Evolutionary conservation across 53 echinoderm and acorn worm genomes (phyloP).

Genomic region (Temnopleurus reevesii): DNA sequence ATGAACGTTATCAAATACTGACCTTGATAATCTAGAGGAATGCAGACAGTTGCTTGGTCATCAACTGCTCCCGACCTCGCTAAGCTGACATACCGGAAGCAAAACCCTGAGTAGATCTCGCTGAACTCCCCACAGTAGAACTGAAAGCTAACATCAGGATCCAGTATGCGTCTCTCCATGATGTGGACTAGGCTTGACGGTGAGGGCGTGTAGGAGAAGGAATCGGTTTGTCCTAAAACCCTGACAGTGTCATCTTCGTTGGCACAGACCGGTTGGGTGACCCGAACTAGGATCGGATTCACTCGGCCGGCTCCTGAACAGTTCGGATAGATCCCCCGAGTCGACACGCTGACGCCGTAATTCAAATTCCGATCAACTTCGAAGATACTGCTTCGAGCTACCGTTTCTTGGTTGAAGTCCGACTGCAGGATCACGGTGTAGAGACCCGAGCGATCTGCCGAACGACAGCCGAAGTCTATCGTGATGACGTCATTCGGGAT

Average conservation of each 20-base stretch:
- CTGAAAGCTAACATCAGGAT: conserved; percentile 1
- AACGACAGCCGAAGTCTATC: conserved; percentile 62
- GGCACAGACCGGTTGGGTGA: conserved; percentile 65
- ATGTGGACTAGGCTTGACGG: conserved; percentile 55
- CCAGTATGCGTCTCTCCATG: conserved; percentile 58
- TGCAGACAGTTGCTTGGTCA: conserved; percentile 66
- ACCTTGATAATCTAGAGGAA: conserved; percentile 58
- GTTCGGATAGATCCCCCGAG: conserved; percentile 31
- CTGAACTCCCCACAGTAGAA: conserved; percentile 71
- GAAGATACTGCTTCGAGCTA: conserved; percentile 18
- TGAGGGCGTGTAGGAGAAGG: conserved; percentile 56
- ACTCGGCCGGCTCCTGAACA: conserved; percentile 62
- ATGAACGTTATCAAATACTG: too few species aligned
- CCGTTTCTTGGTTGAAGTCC: conserved; percentile 34
- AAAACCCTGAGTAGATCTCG: conserved; percentile 68
- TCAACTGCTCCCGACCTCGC: conserved; percentile 75
- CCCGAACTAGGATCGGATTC: conserved; percentile 62
- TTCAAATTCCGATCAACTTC: background rate
- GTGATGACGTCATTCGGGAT: conserved; percentile 7
- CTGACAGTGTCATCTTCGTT: conserved; percentile 61
- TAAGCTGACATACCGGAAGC: conserved; percentile 83
- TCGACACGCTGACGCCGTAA: conserved; percentile 40
- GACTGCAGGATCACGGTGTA: conserved; percentile 64
- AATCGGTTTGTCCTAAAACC: conserved; percentile 54
- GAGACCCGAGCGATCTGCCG: conserved; percentile 71